Evolutionary conservation across 2,888 invertebrate species (phyloP).

Genomic region (Carterocephalus palaemon): DNA sequence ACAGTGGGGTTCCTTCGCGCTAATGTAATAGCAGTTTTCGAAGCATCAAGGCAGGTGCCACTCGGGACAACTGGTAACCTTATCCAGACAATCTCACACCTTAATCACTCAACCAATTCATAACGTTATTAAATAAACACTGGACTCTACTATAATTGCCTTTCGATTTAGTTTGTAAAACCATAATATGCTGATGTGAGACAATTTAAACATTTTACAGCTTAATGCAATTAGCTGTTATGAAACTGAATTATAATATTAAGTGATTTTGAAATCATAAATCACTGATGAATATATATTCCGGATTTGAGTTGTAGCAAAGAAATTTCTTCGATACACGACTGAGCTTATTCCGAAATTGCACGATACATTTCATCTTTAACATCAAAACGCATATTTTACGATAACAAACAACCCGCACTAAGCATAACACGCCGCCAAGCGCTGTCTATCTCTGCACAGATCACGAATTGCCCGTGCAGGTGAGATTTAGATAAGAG

Average conservation of each 20-base stretch:
- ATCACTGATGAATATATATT: too few species aligned
- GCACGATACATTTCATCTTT: slow-evolving; percentile 1
- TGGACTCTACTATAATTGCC: slow-evolving; percentile 24
- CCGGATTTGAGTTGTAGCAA: too few species aligned
- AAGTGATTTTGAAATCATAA: too few species aligned
- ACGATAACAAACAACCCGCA: slow-evolving; percentile 17
- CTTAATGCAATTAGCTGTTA: not conserved
- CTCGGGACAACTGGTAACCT: slow-evolving; percentile 39
- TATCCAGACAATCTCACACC: slow-evolving; percentile 53
- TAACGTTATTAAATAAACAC: slow-evolving; percentile 43
- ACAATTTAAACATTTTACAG: slow-evolving; percentile 12
- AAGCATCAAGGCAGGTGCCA: slow-evolving; percentile 55
- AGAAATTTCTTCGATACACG: not conserved
- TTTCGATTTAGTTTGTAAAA: slow-evolving; percentile 18
- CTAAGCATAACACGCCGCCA: slow-evolving; percentile 11
- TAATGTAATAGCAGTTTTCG: slow-evolving; percentile 63
- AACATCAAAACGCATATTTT: slow-evolving; percentile 9
- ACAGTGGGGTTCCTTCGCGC: slow-evolving; percentile 55
- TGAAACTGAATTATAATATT: too few species aligned
- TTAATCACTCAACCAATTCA: slow-evolving; percentile 60
- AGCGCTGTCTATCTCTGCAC: slow-evolving; percentile 16
- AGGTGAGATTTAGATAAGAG: slow-evolving; percentile 22
- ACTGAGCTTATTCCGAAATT: not conserved
- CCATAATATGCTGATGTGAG: slow-evolving; percentile 10
- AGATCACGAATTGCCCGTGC: slow-evolving; percentile 12